Base-by-base conservation (phyloP, 2,888 invertebrate genomes). In the Ypsolopha sequella region DNA sequence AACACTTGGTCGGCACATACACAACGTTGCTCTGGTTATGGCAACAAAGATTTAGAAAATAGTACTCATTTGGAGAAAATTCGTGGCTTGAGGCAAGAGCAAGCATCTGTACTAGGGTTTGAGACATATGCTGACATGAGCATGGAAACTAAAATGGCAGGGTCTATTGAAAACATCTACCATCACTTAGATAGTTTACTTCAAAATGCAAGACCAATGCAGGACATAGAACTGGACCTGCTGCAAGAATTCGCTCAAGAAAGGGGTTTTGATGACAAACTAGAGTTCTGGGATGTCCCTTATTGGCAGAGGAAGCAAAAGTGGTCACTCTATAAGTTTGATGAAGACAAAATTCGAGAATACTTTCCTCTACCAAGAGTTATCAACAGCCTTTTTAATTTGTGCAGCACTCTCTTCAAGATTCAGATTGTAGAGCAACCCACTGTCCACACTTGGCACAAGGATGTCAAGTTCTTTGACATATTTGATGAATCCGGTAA, bases 111-210 rank as follows among this genome's bases (percentile, higher is more conserved):
- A 10, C 77, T 97, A 8, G 97, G 97, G 0, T 98, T 91, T 70
- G 88, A 92, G 55, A 91, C 89, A 51, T 97, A 87, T 75, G 92
- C 91, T 0, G 92, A 96, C 41, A 92, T 97, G 92, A 95, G 95
- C 39, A 95, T 98, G 95, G 92, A 94, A 80, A 96, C 96, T 0
- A 97, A 97, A 88, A 90, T 98, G 96, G 95, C 96, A 7, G 94
- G 92, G 7, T 92, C 87, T 57, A 77, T 95, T 10, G 90, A 93
- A 50, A 93, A 92, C 71, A 91, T 97, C 0, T 86, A 92, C 57
- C 87, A 89, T 54, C 89, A 92, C 54, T 84, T 98, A 34, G 87
- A 91, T 51, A 89, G 81, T 56, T 85, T 95, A 38, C 70, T 92
- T 0, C 88, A 90, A 60, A 89, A 87, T 62, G 94, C 95, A 0